These are phyloP conservation scores for Proales similis DNA, from an alignment of 1,140 invertebrate genomes.

Conservation along the genomic window DNA sequence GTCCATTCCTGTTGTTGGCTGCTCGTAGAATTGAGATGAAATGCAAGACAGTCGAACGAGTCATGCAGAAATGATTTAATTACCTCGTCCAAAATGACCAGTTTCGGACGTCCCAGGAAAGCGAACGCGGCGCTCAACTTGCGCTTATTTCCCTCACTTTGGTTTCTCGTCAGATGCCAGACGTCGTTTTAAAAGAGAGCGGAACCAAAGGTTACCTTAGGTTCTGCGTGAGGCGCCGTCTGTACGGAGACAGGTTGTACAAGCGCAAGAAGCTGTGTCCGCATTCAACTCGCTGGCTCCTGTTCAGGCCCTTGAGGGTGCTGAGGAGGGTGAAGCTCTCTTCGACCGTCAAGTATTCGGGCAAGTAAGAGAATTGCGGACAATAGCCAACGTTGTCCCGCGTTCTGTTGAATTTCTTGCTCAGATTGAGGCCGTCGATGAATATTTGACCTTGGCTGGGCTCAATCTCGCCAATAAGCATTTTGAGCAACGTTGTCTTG, in stretches of 20 bases:
- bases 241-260: not conserved
- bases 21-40: conserved; percentile 42
- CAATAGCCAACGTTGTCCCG: conserved; percentile 52
- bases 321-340: conserved; percentile 19
- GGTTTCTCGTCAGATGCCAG: not conserved
- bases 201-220: not conserved
- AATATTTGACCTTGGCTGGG: conserved; percentile 46
- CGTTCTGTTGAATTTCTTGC: conserved; percentile 54
- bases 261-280: not conserved
- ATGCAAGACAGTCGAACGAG: not conserved
- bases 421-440: conserved; percentile 43
- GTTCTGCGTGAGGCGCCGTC: not conserved
- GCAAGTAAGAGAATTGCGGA: conserved; percentile 57
- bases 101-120: conserved; percentile 58
- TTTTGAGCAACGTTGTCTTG: conserved; percentile 77
- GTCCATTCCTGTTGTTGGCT: conserved; percentile 55
- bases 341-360: conserved; percentile 47
- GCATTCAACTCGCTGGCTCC: not conserved
- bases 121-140: conserved; percentile 88
- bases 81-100: conserved; percentile 41
- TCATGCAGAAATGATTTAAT: not conserved
- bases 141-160: conserved; percentile 70
- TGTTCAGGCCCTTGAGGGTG: not conserved
- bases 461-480: conserved; percentile 58
- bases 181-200: not conserved